A percentile compares a stretch with the other conserved stretches of the same genome.
These are phyloP conservation scores for Ectobius pallidus DNA, from an alignment of 2,888 invertebrate genomes.

Conservation along the genomic window DNA sequence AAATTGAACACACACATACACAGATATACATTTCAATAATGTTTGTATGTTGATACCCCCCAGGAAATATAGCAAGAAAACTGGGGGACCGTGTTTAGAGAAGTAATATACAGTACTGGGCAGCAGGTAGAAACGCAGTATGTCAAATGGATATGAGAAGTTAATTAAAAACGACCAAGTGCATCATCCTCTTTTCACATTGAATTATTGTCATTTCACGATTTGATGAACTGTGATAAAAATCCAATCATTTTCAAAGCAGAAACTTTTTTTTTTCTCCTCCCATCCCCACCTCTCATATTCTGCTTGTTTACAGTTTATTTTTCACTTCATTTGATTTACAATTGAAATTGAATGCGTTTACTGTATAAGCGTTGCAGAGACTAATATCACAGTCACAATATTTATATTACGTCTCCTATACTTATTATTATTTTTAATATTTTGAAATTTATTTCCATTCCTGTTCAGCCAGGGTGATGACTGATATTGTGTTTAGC, in stretches of 20 bases:
- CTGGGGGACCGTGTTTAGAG: background rate
- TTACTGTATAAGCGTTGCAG: background rate
- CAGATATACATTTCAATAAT: constrained; percentile 10
- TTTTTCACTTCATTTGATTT: constrained; percentile 41
- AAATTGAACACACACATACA: constrained; percentile 7
- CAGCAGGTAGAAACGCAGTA: too few relatives aligned
- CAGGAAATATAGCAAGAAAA: constrained; percentile 25
- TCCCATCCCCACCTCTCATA: background rate
- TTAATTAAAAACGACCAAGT: constrained; percentile 38
- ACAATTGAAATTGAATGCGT: constrained; percentile 39
- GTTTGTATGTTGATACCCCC: constrained; percentile 15
- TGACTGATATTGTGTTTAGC: too few relatives aligned
- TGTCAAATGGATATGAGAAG: constrained; percentile 29
- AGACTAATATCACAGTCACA: constrained; percentile 1
- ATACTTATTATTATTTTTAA: constrained; percentile 4
- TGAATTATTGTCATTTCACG: constrained; percentile 43
- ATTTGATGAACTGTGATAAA: constrained; percentile 44
- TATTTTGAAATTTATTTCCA: background rate
- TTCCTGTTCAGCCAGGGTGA: too few relatives aligned
- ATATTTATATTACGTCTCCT: constrained; percentile 1
- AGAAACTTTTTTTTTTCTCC: too few relatives aligned
- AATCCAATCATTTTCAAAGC: constrained; percentile 34
- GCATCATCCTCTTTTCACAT: constrained; percentile 39
- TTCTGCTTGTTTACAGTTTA: constrained; percentile 36
- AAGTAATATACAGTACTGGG: too few relatives aligned